Evolutionary conservation across 1,140 invertebrate species (phyloP), one percentile per base, ranked within the genome.

Genomic region (Pseudomyrmex pallidus): DNA sequence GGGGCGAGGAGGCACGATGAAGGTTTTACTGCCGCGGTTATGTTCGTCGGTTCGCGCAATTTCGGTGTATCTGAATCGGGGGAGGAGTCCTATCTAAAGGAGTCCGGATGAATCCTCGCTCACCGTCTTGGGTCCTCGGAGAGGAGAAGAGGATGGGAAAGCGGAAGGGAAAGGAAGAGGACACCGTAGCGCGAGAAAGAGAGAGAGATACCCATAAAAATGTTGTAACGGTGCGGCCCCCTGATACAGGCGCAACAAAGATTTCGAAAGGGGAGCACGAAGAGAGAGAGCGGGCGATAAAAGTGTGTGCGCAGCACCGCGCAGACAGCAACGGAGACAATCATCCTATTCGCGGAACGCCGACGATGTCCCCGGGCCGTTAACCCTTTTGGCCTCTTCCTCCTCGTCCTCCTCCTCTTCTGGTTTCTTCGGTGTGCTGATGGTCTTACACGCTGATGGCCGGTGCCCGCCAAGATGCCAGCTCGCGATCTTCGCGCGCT

Each of bases 41-140:
- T 89, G 86, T 80, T 64, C 87, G 84, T 46, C 74, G 80, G 88
- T 90, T 90, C 85, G 73, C 82, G 86, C 89, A 89, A 90, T 86
- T 89, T 89, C 83, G 85, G 85, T 90, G 85, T 86, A 89, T 88
- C 89, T 91, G 85, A 90, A 91, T 90, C 87, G 85, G 59, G 66
- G 84, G 80, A 63, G 86, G 82, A 87, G 85, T 84, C 84, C 84
- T 90, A 90, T 90, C 89, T 90, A 90, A 89, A 89, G 84, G 89
- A 90, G 77, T 63, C 74, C 73, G 85, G 63, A 89, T 90, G 87
- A 90, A 90, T 90, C 85, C 76, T 56, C 78, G 72, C 56, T 67
- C 68, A 56, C 54, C 59, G 57, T 25, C 61, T 76, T 77, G 70
- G 35, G 35, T 35, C 66, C 54, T 59, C 50, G 54, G n/a, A 25